Evolutionary conservation across 2,113 vertebrate species (phyloP), one percentile per base, ranked within the genome.

Genomic region (Felis chaus): DNA sequence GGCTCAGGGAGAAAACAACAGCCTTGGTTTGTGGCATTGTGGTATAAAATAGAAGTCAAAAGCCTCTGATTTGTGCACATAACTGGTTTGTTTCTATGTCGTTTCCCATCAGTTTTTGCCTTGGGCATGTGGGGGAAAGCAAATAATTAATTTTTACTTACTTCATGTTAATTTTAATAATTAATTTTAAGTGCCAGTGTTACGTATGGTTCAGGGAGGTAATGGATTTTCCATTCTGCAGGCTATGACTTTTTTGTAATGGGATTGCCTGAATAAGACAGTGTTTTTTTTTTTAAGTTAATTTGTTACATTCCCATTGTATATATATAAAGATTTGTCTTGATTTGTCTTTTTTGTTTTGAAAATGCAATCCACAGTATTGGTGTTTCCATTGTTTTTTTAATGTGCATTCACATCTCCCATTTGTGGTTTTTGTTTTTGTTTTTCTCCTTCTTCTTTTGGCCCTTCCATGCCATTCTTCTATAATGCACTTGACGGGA

Each of bases 131-230:
- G 48, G 61, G 31, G 19, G 53, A 89, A 95, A 31, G 45, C n/a
- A 86, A 94, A 89, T 84, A 81, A 95, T 69, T 66, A 68, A 53
- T 63, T 57, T 71, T 96, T 80, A 76, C 50, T 88, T 45, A 12
- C 68, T 83, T 90, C 69, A 6, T 55, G 88, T 96, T 74, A 88
- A 87, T 57, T 87, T 92, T 88, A 82, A 83, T 78, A 84, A 78
- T 55, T 89, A 74, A 68, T 94, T 86, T 94, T 90, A 94, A 95
- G 86, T 92, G 45, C n/a, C 61, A 83, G 0, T 73, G 41, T 71
- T 76, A 79, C 5, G 0, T 65, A 41, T 66, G 15, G 87, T 94
- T 78, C 45, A 92, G 74, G 73, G 29, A 91, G 9, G 10, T 68
- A 94, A 89, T 89, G 45, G 36, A 50, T 79, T 90, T 92, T 82